A percentile compares a stretch with the other conserved stretches of the same genome.
Conservation (phyloP, 2,888 invertebrate species). For the Fragum sueziense region DNA sequence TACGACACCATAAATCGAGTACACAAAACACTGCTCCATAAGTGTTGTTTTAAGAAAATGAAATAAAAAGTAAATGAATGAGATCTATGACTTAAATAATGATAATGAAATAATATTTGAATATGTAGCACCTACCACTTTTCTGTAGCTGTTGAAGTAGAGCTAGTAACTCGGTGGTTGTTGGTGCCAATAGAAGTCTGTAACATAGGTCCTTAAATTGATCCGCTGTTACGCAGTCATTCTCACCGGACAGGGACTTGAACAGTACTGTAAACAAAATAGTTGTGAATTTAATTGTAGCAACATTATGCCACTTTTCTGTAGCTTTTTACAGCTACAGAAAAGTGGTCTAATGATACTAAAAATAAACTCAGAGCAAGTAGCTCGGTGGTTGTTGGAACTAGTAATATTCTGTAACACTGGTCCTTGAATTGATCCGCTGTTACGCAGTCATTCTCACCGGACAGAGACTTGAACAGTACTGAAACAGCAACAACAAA, state of each 20-base stretch:
- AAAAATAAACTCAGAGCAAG: too few species aligned
- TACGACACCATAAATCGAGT: too few species aligned
- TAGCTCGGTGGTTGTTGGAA: slow-evolving; percentile 17
- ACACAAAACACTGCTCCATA: too few species aligned
- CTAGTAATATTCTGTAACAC: slow-evolving; percentile 30
- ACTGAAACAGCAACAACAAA: too few species aligned
- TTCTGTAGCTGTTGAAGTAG: slow-evolving; percentile 21
- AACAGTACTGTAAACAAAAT: slow-evolving; percentile 23
- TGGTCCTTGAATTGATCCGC: slow-evolving; percentile 19
- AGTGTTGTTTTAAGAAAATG: too few species aligned
- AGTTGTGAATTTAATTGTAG: too few species aligned
- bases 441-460: slow-evolving; percentile 1
- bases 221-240: slow-evolving; percentile 1
- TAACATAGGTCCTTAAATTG: slow-evolving; percentile 33
- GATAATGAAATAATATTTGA: too few species aligned
- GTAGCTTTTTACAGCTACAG: too few species aligned
- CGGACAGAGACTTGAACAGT: slow-evolving; percentile 6
- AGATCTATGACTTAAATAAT: too few species aligned
- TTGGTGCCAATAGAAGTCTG: slow-evolving; percentile 28
- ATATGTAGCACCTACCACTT: slow-evolving; percentile 19
- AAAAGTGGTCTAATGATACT: too few species aligned
- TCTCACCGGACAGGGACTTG: not conserved
- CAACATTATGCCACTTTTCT: too few species aligned
- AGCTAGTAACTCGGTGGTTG: slow-evolving; percentile 1
- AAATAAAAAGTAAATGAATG: too few species aligned